Conservation (phyloP, 1,140 invertebrate genomes). For the Portunus trituberculatus region DNA sequence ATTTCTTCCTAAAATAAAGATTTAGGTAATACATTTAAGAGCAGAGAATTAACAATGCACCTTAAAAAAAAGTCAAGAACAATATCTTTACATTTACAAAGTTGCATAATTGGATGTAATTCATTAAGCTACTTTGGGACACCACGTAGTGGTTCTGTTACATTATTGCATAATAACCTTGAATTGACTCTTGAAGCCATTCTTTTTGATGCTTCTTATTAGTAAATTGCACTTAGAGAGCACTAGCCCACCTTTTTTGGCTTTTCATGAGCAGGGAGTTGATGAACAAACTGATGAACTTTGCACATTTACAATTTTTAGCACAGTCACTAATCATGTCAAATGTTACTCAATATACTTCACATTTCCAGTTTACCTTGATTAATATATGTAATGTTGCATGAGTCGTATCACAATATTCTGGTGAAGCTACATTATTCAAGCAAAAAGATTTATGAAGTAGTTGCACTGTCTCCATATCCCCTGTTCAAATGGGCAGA, state of each 20-base stretch:
- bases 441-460: neutral
- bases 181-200: constrained; percentile 57
- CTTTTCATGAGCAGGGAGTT: neutral
- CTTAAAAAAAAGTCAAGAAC: constrained; percentile 37
- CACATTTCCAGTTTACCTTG: neutral
- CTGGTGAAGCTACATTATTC: neutral
- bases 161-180: constrained; percentile 64
- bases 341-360: neutral
- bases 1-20: neutral
- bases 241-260: neutral
- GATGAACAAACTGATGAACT: neutral
- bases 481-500: neutral
- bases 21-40: neutral
- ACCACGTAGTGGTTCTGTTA: constrained; percentile 35
- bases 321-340: neutral
- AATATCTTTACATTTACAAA: constrained; percentile 35
- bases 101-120: constrained; percentile 53
- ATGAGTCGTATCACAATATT: neutral
- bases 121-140: constrained; percentile 30
- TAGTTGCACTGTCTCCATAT: constrained; percentile 28
- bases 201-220: constrained; percentile 32
- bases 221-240: constrained; percentile 56
- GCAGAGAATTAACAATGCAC: constrained; percentile 5
- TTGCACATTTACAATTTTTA: neutral
- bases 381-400: neutral